phyloP scores from a whole-genome alignment of 1,140 invertebrate species.

The Pseudachorutes palmiensis region DNA sequence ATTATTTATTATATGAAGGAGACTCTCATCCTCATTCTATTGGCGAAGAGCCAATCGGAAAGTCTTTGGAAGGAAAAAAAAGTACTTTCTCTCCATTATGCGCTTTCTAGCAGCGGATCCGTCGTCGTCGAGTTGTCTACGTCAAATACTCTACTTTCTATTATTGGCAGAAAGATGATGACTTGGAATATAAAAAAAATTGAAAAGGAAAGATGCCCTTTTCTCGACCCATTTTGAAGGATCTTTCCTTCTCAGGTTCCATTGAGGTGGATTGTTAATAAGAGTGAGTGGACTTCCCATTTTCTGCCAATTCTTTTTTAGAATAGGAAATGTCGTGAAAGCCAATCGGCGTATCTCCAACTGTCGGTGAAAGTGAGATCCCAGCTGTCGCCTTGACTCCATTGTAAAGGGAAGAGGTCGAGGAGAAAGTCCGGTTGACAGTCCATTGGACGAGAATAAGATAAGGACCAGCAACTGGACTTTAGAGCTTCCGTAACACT shows the following conservation, averaged over 20 bases:
- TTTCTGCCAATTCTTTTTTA: background rate
- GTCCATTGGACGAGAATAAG: background rate
- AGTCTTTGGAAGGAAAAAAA: background rate
- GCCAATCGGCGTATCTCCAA: background rate
- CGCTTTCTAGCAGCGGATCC: background rate
- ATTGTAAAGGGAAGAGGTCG: background rate
- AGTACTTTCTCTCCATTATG: background rate
- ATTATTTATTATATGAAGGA: constrained; percentile 7
- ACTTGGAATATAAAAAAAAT: no score
- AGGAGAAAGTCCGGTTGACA: constrained; percentile 1
- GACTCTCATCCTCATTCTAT: no score
- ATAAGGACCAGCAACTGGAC: background rate
- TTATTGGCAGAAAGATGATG: background rate
- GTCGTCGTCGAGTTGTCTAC: background rate
- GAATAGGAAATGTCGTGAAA: background rate
- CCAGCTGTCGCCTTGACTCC: constrained; percentile 6
- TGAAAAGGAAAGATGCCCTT: no score
- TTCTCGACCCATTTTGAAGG: no score
- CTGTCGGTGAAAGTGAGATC: constrained; percentile 2
- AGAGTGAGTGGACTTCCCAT: background rate
- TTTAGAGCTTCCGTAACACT: background rate
- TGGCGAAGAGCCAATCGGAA: constrained; percentile 1
- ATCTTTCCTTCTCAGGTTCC: background rate
- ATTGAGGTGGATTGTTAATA: background rate
- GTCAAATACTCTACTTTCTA: background rate